Evolutionary conservation across 1,140 invertebrate species (phyloP).

Genomic region (Drosophila virilis): DNA sequence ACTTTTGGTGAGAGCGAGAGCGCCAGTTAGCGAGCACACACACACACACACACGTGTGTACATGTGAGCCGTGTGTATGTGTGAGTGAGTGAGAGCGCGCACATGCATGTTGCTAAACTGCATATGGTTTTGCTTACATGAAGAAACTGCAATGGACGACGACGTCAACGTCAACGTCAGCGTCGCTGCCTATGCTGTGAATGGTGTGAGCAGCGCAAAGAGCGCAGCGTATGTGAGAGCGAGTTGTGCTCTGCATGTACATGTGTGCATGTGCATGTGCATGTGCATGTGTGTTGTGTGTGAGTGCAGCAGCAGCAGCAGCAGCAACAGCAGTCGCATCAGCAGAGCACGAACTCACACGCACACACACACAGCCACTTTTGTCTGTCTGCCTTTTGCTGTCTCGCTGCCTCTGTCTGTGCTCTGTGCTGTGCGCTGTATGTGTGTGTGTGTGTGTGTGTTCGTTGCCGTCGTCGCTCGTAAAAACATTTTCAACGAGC

Average conservation of each 20-base stretch:
- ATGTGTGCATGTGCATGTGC: slow-evolving; percentile 32
- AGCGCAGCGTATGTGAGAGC: slow-evolving; percentile 34
- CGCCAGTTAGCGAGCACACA: background rate
- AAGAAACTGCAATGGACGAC: slow-evolving; percentile 41
- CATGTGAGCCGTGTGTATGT: slow-evolving; percentile 5
- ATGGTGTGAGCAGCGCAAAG: slow-evolving; percentile 12
- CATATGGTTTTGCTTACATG: slow-evolving; percentile 37
- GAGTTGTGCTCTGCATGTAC: slow-evolving; percentile 25
- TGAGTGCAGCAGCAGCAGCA: slow-evolving; percentile 51
- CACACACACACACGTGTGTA: slow-evolving; percentile 25
- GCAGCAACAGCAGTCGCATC: slow-evolving; percentile 33
- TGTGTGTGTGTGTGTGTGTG: slow-evolving; percentile 29
- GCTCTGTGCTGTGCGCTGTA: background rate
- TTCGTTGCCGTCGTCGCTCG: slow-evolving; percentile 64
- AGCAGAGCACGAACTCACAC: slow-evolving; percentile 47
- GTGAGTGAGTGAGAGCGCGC: slow-evolving; percentile 18
- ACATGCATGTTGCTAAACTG: slow-evolving; percentile 46
- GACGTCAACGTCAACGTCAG: slow-evolving; percentile 4
- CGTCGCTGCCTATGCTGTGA: slow-evolving; percentile 6
- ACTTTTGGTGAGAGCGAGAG: slow-evolving; percentile 51
- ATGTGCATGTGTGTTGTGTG: slow-evolving; percentile 40
- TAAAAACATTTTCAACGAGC: slow-evolving; percentile 80
- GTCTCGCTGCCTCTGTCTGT: slow-evolving; percentile 13
- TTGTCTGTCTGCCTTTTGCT: slow-evolving; percentile 66
- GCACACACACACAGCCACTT: slow-evolving; percentile 26